These are phyloP conservation scores for Lepidonotus clava DNA, from an alignment of 2,888 invertebrate genomes.

Conservation along the genomic window DNA sequence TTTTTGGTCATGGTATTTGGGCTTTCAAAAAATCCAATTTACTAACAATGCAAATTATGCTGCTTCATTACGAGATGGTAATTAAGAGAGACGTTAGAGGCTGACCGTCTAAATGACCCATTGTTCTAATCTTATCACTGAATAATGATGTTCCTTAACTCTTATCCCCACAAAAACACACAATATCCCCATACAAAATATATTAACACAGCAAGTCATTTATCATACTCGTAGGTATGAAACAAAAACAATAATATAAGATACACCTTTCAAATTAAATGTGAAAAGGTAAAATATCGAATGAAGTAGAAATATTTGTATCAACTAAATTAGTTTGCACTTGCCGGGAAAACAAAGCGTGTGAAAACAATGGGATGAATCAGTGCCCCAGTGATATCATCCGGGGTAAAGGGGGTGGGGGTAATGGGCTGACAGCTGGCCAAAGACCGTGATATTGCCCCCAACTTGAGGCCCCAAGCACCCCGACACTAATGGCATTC, in stretches of 20 bases:
- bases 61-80: conserved; percentile 34
- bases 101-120: conserved; percentile 46
- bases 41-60: conserved; percentile 19
- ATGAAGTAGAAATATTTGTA: too few relatives aligned
- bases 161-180: not conserved
- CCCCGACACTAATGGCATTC: conserved; percentile 25
- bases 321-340: not conserved
- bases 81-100: not conserved
- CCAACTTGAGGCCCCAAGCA: not conserved
- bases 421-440: not conserved
- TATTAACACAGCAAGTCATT: too few relatives aligned
- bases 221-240: too few relatives aligned
- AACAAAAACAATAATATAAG: too few relatives aligned
- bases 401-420: not conserved
- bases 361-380: conserved; percentile 24
- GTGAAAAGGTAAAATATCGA: too few relatives aligned
- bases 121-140: conserved; percentile 43
- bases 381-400: not conserved
- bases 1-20: conserved; percentile 40
- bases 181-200: too few relatives aligned
- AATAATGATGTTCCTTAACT: conserved; percentile 43
- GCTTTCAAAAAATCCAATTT: conserved; percentile 33
- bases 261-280: too few relatives aligned
- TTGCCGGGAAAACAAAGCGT: conserved; percentile 21
- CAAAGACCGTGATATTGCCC: not conserved